phyloP scores from a whole-genome alignment of 1,140 invertebrate genomes.

The Vollenhovia emeryi region DNA sequence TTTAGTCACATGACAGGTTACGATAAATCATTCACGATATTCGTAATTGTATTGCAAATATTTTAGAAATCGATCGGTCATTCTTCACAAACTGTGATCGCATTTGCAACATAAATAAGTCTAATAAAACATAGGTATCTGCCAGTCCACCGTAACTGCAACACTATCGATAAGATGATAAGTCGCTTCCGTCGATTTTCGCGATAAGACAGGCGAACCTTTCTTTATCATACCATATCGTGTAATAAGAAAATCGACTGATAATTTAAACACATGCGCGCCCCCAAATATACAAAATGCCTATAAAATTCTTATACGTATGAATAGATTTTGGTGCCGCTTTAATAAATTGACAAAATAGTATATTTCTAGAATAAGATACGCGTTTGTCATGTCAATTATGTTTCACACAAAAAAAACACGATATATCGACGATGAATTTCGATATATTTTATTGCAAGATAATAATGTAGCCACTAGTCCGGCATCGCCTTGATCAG shows the following conservation, averaged over 20 bases:
- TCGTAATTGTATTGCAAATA: background rate
- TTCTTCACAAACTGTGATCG: background rate
- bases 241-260: conserved; percentile 8
- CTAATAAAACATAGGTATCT: conserved; percentile 29
- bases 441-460: background rate
- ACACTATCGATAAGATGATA: conserved; percentile 44
- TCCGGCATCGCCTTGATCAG: background rate
- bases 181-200: conserved; percentile 8
- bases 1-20: background rate
- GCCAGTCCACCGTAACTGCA: conserved; percentile 6
- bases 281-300: background rate
- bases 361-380: background rate
- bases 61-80: background rate
- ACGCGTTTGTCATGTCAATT: background rate
- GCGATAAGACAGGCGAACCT: conserved; percentile 8
- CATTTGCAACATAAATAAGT: conserved; percentile 39
- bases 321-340: background rate
- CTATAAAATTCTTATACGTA: background rate
- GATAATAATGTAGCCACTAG: background rate
- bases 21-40: conserved; percentile 3
- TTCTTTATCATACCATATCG: conserved; percentile 5
- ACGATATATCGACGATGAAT: background rate
- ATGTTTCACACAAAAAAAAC: background rate
- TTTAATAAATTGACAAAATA: conserved; percentile 3
- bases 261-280: background rate